Evolutionary conservation across 2,113 vertebrate genomes (phyloP).

Genomic region (Sturnira hondurensis): DNA sequence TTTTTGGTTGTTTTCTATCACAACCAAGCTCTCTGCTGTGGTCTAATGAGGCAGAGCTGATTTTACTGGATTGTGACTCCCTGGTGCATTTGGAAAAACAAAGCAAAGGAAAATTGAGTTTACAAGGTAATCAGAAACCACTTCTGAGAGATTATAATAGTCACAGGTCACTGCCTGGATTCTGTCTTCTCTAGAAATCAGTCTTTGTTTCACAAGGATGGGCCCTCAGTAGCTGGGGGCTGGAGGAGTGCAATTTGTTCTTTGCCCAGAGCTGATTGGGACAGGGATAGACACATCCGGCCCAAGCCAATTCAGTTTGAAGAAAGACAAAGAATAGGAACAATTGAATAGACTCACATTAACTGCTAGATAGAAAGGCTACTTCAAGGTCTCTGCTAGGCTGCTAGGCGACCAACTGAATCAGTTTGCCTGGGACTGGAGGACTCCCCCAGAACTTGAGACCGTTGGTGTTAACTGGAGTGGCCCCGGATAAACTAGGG

Average conservation of each 20-base stretch:
- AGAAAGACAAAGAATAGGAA: neutral
- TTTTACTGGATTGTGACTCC: neutral
- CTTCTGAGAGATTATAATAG: neutral
- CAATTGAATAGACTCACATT: neutral
- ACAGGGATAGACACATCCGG: neutral
- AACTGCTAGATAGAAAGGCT: neutral
- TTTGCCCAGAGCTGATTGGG: neutral
- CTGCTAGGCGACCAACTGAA: neutral
- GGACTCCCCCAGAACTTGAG: neutral
- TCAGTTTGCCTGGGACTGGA: neutral
- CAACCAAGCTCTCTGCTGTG: neutral
- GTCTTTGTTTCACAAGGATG: neutral
- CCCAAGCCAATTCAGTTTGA: neutral
- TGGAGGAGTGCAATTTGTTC: rapidly evolving
- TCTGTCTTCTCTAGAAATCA: neutral
- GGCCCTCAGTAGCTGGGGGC: rapidly evolving
- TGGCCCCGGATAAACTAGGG: rapidly evolving
- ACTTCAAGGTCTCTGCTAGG: neutral
- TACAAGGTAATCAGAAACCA: neutral
- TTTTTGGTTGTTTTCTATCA: neutral
- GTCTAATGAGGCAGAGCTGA: neutral
- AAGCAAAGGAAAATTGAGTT: neutral
- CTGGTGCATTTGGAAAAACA: neutral
- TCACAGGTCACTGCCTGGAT: neutral
- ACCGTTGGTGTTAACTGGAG: neutral